A percentile compares a stretch with the other conserved stretches of the same genome.
These are phyloP conservation scores for Romanogobio albipinnatus DNA, from an alignment of 2,113 vertebrate species.

Conservation along the genomic window DNA sequence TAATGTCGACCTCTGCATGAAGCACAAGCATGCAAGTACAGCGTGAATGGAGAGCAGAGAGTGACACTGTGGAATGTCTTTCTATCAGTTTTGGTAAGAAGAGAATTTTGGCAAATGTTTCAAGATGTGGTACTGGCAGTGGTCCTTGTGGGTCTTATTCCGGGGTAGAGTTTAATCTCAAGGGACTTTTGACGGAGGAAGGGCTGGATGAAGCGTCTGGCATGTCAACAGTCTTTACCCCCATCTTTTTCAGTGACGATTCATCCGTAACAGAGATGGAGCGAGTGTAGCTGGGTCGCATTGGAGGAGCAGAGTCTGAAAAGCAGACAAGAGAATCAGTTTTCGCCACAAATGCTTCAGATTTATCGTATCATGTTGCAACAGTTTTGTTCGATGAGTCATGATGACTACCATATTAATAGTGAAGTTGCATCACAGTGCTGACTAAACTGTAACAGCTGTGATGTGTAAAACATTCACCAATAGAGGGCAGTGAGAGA, in stretches of 20 bases:
- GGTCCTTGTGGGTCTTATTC: slow-evolving; percentile 62
- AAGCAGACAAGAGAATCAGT: background rate
- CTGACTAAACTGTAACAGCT: slow-evolving; percentile 63
- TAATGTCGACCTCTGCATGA: background rate
- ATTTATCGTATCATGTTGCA: background rate
- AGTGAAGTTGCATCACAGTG: slow-evolving; percentile 55
- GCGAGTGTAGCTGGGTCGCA: slow-evolving; percentile 65
- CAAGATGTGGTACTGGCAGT: background rate
- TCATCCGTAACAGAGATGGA: slow-evolving; percentile 80
- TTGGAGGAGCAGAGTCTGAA: slow-evolving; percentile 45
- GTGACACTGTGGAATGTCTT: background rate
- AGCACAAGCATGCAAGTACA: background rate
- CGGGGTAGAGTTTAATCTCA: slow-evolving; percentile 70
- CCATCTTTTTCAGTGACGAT: slow-evolving; percentile 75
- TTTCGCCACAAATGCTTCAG: slow-evolving; percentile 62
- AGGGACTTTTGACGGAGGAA: slow-evolving; percentile 36
- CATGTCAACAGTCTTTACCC: slow-evolving; percentile 61
- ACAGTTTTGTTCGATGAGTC: slow-evolving; percentile 28
- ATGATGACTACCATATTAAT: slow-evolving; percentile 52
- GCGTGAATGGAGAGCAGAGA: background rate
- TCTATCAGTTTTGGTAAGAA: background rate
- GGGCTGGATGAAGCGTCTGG: slow-evolving; percentile 54
- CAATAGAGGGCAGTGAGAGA: slow-evolving; percentile 69
- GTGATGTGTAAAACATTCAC: slow-evolving; percentile 60
- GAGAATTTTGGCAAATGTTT: background rate